Evolutionary conservation across 2,797 vertebrate genomes (phyloP), one percentile per base, ranked within the genome.

Genomic region (Danionella dracula): DNA sequence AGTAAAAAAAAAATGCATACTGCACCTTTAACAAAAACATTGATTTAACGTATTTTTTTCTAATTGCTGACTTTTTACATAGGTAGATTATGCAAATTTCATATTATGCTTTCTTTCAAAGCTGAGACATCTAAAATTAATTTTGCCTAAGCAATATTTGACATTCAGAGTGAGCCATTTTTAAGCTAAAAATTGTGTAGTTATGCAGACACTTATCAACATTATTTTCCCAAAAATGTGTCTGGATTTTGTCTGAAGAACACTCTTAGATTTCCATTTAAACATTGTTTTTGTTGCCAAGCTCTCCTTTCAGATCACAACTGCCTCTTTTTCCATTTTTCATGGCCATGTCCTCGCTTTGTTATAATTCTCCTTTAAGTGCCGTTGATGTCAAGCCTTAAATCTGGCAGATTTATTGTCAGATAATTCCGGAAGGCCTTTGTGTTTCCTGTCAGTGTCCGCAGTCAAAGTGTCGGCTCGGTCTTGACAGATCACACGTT

Each of bases 401-500:
- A 90, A 90, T 83, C 82, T 82, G 82, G 79, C 81, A 49, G 88
- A 89, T 91, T 90, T 79, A 81, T 85, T 85, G 86, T 87, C 84
- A 87, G 73, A 90, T 90, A 90, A 90, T 90, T 84, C 88, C 82
- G 34, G 82, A 0, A 53, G 78, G 81, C 78, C 83, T 87, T 85
- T 87, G 83, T 74, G 65, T 68, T 66, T 29, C 38, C 70, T 68
- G 74, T 76, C 79, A 85, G 82, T 83, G 86, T 83, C 85, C 83
- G 86, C 73, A 70, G 66, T 85, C 83, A 81, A 80, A 83, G 84
- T 86, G 89, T 86, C 85, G 57, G 59, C 89, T 85, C 53, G 84
- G 31, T 79, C 81, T 86, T 90, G 87, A 91, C 89, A 92, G 89
- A 91, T 89, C 88, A 86, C 87, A 87, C 88, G 90, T 85, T 86